phyloP scores from a whole-genome alignment of 2,113 vertebrate genomes.

The Hippocampus zosterae region DNA sequence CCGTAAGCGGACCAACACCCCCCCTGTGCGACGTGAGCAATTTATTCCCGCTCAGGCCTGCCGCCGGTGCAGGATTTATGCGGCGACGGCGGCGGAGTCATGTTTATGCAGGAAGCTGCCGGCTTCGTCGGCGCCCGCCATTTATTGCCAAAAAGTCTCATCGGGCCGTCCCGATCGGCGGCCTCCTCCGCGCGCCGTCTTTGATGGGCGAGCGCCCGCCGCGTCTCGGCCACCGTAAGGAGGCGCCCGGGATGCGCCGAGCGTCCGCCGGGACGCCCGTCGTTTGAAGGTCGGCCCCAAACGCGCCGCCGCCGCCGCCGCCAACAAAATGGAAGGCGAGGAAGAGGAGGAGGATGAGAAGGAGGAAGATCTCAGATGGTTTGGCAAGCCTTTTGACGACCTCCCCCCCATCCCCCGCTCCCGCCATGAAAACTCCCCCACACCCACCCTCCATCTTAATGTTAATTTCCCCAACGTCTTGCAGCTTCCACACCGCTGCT shows the following conservation, averaged over 20 bases:
- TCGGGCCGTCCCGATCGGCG: not conserved
- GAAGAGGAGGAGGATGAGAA: slow-evolving; percentile 49
- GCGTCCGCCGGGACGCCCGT: slow-evolving; percentile 64
- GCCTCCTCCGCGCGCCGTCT: slow-evolving; percentile 19
- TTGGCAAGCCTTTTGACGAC: slow-evolving; percentile 61
- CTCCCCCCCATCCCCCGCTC: slow-evolving; percentile 24
- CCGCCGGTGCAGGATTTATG: slow-evolving; percentile 49
- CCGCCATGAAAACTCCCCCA: slow-evolving; percentile 6
- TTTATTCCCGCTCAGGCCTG: slow-evolving; percentile 69
- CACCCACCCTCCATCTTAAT: slow-evolving; percentile 47
- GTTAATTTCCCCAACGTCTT: slow-evolving; percentile 74
- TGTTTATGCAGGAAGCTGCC: slow-evolving; percentile 29
- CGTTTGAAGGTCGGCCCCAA: slow-evolving; percentile 68
- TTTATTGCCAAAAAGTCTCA: slow-evolving; percentile 22
- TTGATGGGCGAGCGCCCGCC: slow-evolving; percentile 60
- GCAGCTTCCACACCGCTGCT: slow-evolving; percentile 59
- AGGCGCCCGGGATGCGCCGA: slow-evolving; percentile 64
- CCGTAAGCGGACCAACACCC: not conserved
- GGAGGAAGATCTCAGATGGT: slow-evolving; percentile 70
- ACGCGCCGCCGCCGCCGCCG: slow-evolving; percentile 54
- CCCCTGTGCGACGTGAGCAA: slow-evolving; percentile 22
- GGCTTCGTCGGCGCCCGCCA: slow-evolving; percentile 32
- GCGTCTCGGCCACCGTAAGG: slow-evolving; percentile 75
- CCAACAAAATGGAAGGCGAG: slow-evolving; percentile 66
- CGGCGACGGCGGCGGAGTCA: not conserved